Conservation (phyloP, 2,888 invertebrate genomes). For the Melanostoma scalare region DNA sequence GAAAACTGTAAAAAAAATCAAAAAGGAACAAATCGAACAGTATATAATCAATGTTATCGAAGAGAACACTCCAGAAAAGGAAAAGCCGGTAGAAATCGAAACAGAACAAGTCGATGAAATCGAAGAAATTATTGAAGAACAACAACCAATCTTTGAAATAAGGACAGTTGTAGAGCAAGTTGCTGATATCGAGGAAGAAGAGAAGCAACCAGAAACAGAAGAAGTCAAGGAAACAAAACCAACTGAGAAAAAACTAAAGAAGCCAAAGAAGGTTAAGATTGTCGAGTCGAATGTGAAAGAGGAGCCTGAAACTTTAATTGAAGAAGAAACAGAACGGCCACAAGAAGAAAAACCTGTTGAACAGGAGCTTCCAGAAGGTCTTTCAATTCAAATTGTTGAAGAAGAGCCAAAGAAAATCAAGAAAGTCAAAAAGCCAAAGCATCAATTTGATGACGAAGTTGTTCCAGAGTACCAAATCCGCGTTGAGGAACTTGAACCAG, state of each 20-base stretch:
- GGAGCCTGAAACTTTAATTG: slow-evolving; percentile 74
- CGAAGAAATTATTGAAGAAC: slow-evolving; percentile 77
- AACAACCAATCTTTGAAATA: slow-evolving; percentile 78
- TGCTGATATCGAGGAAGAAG: slow-evolving; percentile 77
- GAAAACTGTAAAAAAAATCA: slow-evolving; percentile 76
- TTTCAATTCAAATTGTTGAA: slow-evolving; percentile 68
- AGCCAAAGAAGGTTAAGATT: slow-evolving; percentile 81
- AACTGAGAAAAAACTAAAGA: slow-evolving; percentile 76
- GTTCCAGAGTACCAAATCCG: slow-evolving; percentile 76
- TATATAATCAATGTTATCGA: slow-evolving; percentile 78
- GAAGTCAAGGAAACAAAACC: slow-evolving; percentile 71
- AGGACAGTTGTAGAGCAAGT: slow-evolving; percentile 61
- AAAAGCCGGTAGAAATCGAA: slow-evolving; percentile 68
- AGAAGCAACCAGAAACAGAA: slow-evolving; percentile 62
- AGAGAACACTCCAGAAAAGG: slow-evolving; percentile 75
- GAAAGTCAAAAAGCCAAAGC: slow-evolving; percentile 73
- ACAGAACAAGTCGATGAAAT: slow-evolving; percentile 59
- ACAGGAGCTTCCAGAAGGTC: slow-evolving; percentile 77
- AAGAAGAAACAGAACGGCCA: slow-evolving; percentile 74
- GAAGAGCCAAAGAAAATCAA: slow-evolving; percentile 73
- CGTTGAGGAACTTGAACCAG: slow-evolving; percentile 79
- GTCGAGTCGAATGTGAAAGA: slow-evolving; percentile 82
- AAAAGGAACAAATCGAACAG: slow-evolving; percentile 77
- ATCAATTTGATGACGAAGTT: slow-evolving; percentile 47
- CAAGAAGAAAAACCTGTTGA: slow-evolving; percentile 77